Percentiles rank a stretch among this genome's conserved stretches.
phyloP scores from a whole-genome alignment of 2,888 invertebrate species.

The Cheilosia soror region DNA sequence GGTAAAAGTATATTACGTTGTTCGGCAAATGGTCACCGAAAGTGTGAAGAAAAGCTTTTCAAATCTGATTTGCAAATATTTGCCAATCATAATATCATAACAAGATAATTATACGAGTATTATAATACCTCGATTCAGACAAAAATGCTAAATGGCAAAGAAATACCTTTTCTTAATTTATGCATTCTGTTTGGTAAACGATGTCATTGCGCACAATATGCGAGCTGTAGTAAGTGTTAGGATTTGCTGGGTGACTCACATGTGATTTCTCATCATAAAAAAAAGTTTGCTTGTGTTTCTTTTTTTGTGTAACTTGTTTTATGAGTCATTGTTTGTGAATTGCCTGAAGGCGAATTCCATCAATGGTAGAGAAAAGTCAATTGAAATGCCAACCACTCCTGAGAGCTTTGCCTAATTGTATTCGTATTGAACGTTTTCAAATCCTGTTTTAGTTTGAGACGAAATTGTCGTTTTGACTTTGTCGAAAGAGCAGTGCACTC shows the following conservation, averaged over 20 bases:
- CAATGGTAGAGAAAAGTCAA: constrained; percentile 26
- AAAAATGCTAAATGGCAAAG: background rate
- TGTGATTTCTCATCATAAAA: constrained; percentile 25
- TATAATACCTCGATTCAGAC: background rate
- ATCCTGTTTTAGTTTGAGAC: constrained; percentile 9
- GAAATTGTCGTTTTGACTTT: constrained; percentile 2
- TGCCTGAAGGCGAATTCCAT: constrained; percentile 30
- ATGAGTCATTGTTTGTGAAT: constrained; percentile 46
- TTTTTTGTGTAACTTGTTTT: constrained; percentile 25
- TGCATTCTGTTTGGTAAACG: constrained; percentile 1
- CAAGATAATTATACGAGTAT: background rate
- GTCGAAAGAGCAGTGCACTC: background rate
- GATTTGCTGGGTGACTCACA: constrained; percentile 25
- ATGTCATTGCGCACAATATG: background rate
- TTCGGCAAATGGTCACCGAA: background rate
- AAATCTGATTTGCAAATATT: background rate
- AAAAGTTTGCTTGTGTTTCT: background rate
- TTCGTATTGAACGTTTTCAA: constrained; percentile 3
- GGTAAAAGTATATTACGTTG: background rate
- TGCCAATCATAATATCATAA: constrained; percentile 7
- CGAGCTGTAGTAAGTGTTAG: constrained; percentile 4
- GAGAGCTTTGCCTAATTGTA: constrained; percentile 13
- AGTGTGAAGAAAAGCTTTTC: background rate
- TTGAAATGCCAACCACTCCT: constrained; percentile 36
- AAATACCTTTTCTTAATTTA: background rate